Evolutionary conservation across 2,113 vertebrate species (phyloP).

Genomic region (Cyphomyrus plagiostoma): DNA sequence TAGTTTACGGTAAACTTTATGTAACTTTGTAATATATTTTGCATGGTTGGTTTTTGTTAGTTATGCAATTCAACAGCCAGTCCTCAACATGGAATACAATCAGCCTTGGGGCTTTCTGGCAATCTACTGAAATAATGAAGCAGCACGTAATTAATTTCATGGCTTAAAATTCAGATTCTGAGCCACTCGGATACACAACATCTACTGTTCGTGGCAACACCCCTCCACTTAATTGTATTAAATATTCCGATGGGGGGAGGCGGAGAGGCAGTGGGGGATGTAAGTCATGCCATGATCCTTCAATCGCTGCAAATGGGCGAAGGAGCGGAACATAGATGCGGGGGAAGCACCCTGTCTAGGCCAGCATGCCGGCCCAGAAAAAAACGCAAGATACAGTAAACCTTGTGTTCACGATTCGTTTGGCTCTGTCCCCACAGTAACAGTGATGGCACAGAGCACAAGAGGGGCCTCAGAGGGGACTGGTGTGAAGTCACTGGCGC

Average conservation of each 20-base stretch:
- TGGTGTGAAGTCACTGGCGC: not conserved
- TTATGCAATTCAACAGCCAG: not conserved
- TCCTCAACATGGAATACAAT: not conserved
- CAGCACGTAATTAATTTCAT: not conserved
- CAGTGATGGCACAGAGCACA: not conserved
- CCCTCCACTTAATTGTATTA: not conserved
- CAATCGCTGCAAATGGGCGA: not conserved
- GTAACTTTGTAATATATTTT: not conserved
- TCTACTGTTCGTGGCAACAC: not conserved
- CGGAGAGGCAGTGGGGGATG: not conserved
- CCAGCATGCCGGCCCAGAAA: not conserved
- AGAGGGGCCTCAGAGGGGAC: not conserved
- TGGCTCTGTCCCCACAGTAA: not conserved
- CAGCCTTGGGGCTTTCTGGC: not conserved
- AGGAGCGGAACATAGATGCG: not conserved
- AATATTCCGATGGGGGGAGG: not conserved
- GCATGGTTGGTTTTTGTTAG: not conserved
- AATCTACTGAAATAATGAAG: constrained; percentile 7
- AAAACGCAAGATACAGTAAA: not conserved
- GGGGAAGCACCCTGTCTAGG: not conserved
- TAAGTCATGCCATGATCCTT: not conserved
- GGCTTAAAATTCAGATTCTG: not conserved
- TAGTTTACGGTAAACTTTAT: not conserved
- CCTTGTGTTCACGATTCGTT: not conserved
- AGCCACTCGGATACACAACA: not conserved